Conservation (phyloP, 2,113 vertebrate genomes). For the Cynopterus brachyotis region DNA sequence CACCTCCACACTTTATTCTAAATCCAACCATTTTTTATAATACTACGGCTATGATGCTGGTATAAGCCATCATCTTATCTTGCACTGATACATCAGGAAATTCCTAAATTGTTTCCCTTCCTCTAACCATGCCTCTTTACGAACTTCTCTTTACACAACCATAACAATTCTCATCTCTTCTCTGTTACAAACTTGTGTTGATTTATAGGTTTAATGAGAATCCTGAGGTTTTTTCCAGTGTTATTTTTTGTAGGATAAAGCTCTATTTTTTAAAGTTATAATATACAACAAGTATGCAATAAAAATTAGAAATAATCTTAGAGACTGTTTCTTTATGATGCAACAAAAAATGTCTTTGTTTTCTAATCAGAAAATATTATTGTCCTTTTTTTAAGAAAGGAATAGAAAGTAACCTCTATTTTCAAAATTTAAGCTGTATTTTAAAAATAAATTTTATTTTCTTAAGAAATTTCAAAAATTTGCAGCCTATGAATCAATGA, state of each 20-base stretch:
- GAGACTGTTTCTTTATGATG: constrained; percentile 10
- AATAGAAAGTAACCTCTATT: background rate
- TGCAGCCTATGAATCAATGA: background rate
- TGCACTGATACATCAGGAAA: background rate
- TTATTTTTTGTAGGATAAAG: background rate
- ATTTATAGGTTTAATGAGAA: background rate
- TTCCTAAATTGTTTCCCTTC: background rate
- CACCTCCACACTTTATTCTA: background rate
- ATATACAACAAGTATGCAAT: background rate
- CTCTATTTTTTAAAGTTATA: background rate
- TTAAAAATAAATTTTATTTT: background rate
- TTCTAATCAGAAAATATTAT: background rate
- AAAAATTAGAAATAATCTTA: background rate
- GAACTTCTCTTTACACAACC: background rate
- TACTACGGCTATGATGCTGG: background rate
- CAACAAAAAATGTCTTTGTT: background rate
- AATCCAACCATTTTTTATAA: background rate
- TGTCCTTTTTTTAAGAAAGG: background rate
- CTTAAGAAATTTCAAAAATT: background rate
- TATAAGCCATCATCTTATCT: background rate
- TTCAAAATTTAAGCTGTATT: background rate
- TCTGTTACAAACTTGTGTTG: background rate
- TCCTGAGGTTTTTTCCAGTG: background rate
- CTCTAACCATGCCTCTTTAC: background rate
- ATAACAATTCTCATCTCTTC: background rate